These are phyloP conservation scores for Syngnathus rostellatus DNA, from an alignment of 2,797 vertebrate species.

Conservation along the genomic window DNA sequence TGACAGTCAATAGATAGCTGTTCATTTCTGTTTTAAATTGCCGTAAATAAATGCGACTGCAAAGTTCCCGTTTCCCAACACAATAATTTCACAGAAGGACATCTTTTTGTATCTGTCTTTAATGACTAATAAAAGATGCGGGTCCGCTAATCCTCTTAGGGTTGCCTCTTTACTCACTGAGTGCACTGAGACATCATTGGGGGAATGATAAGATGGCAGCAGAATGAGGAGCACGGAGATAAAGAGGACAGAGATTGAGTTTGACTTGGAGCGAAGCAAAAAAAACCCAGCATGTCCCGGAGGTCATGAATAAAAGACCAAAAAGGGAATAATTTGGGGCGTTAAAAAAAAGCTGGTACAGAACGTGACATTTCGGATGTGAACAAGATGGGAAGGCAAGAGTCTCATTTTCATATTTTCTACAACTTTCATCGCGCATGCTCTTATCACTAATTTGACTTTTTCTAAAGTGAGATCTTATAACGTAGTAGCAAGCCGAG, in stretches of 20 bases:
- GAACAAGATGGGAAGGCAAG: constrained; percentile 25
- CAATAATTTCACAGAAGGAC: constrained; percentile 21
- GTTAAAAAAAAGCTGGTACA: constrained; percentile 13
- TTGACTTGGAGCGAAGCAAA: constrained; percentile 38
- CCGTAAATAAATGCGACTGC: constrained; percentile 7
- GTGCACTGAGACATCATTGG: constrained; percentile 11
- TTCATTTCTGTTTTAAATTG: constrained; percentile 4
- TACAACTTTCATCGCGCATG: background rate
- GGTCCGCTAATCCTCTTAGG: constrained; percentile 20
- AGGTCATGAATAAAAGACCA: constrained; percentile 57
- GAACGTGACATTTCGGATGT: constrained; percentile 35
- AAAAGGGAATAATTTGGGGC: constrained; percentile 17
- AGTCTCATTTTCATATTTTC: background rate
- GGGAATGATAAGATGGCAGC: constrained; percentile 22
- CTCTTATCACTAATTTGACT: background rate
- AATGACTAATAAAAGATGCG: constrained; percentile 28
- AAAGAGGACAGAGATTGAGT: constrained; percentile 15
- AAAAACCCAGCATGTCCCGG: constrained; percentile 34
- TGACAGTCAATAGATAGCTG: background rate
- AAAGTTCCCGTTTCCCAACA: background rate
- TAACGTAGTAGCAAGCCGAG: background rate
- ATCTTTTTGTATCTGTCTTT: constrained; percentile 18
- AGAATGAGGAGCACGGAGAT: constrained; percentile 35
- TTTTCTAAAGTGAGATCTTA: background rate
- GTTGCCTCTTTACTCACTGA: constrained; percentile 14